Conservation (phyloP, 2,888 invertebrate species). For the Chloromyia formosa region DNA sequence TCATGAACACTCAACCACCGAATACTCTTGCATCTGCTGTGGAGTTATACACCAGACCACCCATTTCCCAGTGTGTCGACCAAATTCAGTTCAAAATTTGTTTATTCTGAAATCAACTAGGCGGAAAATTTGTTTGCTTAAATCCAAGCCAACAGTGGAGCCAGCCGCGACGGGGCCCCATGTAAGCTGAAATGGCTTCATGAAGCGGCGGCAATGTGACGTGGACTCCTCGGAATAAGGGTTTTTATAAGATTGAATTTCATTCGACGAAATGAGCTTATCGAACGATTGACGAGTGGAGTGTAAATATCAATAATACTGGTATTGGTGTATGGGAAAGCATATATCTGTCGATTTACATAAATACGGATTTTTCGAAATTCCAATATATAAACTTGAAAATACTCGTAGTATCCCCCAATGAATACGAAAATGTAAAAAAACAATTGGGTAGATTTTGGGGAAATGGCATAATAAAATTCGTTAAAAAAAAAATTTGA, state of each 20-base stretch:
- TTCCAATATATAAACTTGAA: too few species aligned
- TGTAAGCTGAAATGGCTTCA: background rate
- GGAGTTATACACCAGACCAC: background rate
- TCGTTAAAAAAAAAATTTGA: too few species aligned
- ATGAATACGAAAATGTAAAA: too few species aligned
- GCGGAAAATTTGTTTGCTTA: constrained; percentile 35
- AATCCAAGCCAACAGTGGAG: background rate
- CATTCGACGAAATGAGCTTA: constrained; percentile 26
- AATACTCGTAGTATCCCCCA: too few species aligned
- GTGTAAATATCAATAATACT: constrained; percentile 28
- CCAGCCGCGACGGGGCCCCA: background rate
- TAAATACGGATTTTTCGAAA: too few species aligned
- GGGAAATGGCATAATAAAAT: too few species aligned
- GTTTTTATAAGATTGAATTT: constrained; percentile 25
- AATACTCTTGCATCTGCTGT: background rate
- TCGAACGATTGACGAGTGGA: constrained; percentile 2
- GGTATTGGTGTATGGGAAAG: background rate
- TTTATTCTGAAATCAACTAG: constrained; percentile 31
- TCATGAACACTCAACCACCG: background rate
- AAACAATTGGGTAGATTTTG: too few species aligned
- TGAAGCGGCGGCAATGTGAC: background rate
- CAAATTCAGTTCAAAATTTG: constrained; percentile 11
- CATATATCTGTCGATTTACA: too few species aligned
- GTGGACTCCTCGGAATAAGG: background rate
- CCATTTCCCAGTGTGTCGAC: background rate